Evolutionary conservation across 2,113 vertebrate genomes (phyloP), one percentile per base, ranked within the genome.

Genomic region (Microcebus ravelobensis): DNA sequence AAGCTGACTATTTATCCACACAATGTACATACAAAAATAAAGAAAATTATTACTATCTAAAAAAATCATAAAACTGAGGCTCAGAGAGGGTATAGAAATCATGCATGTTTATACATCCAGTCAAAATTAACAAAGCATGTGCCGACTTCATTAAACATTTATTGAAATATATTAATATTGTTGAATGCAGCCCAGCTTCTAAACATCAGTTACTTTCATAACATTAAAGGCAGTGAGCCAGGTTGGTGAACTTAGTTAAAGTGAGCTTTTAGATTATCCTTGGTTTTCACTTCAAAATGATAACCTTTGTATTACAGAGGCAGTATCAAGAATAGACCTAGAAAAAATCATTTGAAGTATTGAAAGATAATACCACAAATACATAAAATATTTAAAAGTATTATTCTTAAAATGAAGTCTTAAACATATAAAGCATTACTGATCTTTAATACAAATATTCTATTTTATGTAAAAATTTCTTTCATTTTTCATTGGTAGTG

Each of bases 1-100:
- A 90, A 90, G 11, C 42, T 88, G 52, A 81, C 95, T 90, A 93
- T 92, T 97, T 76, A 94, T 90, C 31, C 11, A 84, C 18, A 93
- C 21, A 80, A 67, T 20, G 48, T 65, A 77, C 5, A 20, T 50
- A 23, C 71, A 93, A 95, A 96, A 85, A 91, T 68, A 39, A 68
- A 23, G 94, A 93, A 96, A 82, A 67, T 42, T 77, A 68, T 90
- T 67, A 29, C 42, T 73, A 6, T 36, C 29, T 73, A 84, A 76
- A 65, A 65, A 96, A 21, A 83, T 96, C 27, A 88, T 85, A 94
- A 95, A 97, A 90, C 15, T 5, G 55, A 76, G 48, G 21, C 48
- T 77, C 65, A 92, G 55, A 87, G 21, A 94, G 92, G 55, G 68
- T 73, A 71, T 50, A 73, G 50, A 96, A 90, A 67, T 73, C 57